These are phyloP conservation scores for Hypomesus transpacificus DNA, from an alignment of 2,113 vertebrate genomes.

Conservation along the genomic window DNA sequence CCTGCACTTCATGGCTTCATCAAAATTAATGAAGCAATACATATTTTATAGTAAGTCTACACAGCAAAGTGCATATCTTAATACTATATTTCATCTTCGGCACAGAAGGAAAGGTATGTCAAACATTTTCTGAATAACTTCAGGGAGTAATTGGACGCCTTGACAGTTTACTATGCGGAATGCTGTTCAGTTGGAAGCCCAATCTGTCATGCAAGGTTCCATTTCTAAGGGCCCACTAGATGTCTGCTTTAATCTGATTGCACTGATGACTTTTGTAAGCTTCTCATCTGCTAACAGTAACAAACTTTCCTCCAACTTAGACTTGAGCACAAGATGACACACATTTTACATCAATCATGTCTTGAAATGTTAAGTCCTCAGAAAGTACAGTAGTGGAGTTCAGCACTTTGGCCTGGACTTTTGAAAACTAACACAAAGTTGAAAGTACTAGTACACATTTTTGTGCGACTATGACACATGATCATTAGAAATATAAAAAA, in stretches of 20 bases:
- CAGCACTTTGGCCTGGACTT: conserved; percentile 21
- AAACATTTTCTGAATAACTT: conserved; percentile 30
- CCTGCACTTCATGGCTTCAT: conserved; percentile 71
- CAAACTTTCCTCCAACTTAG: conserved; percentile 47
- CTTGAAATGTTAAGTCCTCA: conserved; percentile 12
- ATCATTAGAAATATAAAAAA: not conserved
- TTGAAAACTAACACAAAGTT: not conserved
- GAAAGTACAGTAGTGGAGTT: conserved; percentile 29
- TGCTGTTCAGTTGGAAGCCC: conserved; percentile 31
- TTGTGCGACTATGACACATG: not conserved
- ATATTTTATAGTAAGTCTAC: conserved; percentile 75
- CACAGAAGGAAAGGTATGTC: conserved; percentile 57
- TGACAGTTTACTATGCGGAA: conserved; percentile 39
- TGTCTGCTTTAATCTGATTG: conserved; percentile 31
- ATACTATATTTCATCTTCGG: conserved; percentile 66
- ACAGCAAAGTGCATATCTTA: conserved; percentile 74
- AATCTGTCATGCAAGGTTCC: conserved; percentile 24
- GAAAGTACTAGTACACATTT: not conserved
- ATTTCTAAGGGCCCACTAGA: conserved; percentile 37
- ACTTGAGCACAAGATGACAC: conserved; percentile 48
- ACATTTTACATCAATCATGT: conserved; percentile 58
- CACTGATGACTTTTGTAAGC: conserved; percentile 45
- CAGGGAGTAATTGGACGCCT: conserved; percentile 40
- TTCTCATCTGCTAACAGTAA: conserved; percentile 40
- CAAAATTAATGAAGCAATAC: conserved; percentile 77